Percentiles rank a stretch among this genome's conserved stretches.
phyloP scores from a whole-genome alignment of 1,140 invertebrate genomes.

The Drosophila serrata region DNA sequence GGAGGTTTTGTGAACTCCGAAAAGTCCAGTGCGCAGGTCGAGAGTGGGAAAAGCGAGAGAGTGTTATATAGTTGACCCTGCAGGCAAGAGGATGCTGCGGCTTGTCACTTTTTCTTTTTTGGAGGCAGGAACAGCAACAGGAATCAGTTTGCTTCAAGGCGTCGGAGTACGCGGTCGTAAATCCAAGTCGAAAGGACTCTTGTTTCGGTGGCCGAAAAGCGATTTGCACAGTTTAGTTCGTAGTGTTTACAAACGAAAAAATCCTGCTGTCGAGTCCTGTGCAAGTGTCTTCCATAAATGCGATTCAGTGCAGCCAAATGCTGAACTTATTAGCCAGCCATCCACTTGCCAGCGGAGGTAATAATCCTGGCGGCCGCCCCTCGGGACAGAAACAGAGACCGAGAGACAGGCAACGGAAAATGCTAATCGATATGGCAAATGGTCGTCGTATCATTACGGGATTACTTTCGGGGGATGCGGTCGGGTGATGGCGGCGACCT shows the following conservation, averaged over 20 bases:
- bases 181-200: background rate
- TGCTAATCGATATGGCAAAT: conserved; percentile 42
- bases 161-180: conserved; percentile 42
- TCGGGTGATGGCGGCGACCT: background rate
- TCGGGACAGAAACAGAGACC: background rate
- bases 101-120: conserved; percentile 13
- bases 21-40: conserved; percentile 58
- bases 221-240: conserved; percentile 19
- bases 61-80: conserved; percentile 9
- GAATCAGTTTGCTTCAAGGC: conserved; percentile 69
- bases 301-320: conserved; percentile 34
- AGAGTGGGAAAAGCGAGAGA: conserved; percentile 24
- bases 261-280: conserved; percentile 10
- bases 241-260: conserved; percentile 35
- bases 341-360: conserved; percentile 27
- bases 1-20: conserved; percentile 36
- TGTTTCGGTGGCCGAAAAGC: background rate
- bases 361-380: conserved; percentile 3
- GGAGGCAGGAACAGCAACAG: conserved; percentile 59
- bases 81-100: conserved; percentile 42
- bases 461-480: conserved; percentile 18
- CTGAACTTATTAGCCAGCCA: conserved; percentile 30
- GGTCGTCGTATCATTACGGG: conserved; percentile 27
- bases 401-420: conserved; percentile 15
- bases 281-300: conserved; percentile 18